These are phyloP conservation scores for Sebastolobus alascanus DNA, from an alignment of 2,797 vertebrate species.

Conservation along the genomic window DNA sequence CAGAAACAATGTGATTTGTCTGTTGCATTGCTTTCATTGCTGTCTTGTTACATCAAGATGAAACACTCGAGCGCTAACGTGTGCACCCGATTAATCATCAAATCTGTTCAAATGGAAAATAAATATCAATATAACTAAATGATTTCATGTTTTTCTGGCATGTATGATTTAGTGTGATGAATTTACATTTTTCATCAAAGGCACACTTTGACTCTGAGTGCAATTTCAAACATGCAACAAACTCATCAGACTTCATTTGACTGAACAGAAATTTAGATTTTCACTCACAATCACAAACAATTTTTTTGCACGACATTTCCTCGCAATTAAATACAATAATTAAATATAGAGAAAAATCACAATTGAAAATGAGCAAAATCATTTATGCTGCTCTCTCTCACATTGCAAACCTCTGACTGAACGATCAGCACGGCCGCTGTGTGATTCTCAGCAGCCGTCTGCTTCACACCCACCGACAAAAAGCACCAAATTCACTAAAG, in stretches of 20 bases:
- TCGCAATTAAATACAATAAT: not conserved
- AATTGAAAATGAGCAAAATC: conserved; percentile 15
- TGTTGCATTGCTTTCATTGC: conserved; percentile 5
- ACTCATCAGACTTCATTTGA: conserved; percentile 1
- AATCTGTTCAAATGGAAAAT: conserved; percentile 14
- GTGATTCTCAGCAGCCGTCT: conserved; percentile 40
- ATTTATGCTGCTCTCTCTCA: conserved; percentile 7
- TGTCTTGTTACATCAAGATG: not conserved
- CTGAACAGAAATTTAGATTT: conserved; percentile 10
- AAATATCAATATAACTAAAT: not conserved
- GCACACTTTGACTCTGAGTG: not conserved
- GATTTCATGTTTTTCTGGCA: not conserved
- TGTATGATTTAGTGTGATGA: not conserved
- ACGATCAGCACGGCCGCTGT: conserved; percentile 48
- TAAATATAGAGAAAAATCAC: not conserved
- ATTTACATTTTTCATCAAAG: not conserved
- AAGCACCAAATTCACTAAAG: conserved; percentile 64
- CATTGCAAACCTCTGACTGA: conserved; percentile 39
- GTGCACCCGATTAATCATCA: not conserved
- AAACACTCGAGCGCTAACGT: not conserved
- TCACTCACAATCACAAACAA: conserved; percentile 12
- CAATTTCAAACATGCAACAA: conserved; percentile 24
- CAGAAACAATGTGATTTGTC: not conserved
- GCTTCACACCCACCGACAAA: conserved; percentile 57
- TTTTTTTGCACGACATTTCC: conserved; percentile 7